Percentiles rank a stretch among this genome's conserved stretches.
Evolutionary conservation across 2,797 vertebrate genomes (phyloP).

Genomic region (Ceryle rudis): DNA sequence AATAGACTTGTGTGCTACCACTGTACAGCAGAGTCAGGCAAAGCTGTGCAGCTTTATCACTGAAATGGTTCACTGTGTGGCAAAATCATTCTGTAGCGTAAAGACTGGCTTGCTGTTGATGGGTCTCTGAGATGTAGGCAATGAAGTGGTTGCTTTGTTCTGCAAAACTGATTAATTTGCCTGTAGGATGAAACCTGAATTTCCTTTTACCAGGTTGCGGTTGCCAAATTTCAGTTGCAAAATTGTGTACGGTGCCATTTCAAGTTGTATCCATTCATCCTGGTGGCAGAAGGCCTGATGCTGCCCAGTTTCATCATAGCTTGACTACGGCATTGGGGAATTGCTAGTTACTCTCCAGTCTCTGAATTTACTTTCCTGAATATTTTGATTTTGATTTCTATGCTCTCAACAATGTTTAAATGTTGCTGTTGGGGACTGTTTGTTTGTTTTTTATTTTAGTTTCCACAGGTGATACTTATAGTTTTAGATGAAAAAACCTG

Average conservation of each 20-base stretch:
- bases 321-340: background rate
- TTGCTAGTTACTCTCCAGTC: background rate
- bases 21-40: background rate
- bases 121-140: background rate
- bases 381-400: background rate
- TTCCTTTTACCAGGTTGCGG: background rate
- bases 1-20: background rate
- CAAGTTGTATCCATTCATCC: background rate
- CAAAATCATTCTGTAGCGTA: background rate
- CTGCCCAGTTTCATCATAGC: background rate
- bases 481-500: background rate
- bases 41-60: background rate
- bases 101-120: background rate
- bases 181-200: background rate
- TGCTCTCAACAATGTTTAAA: background rate
- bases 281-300: background rate
- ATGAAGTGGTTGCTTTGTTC: background rate
- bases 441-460: background rate
- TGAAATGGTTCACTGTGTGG: background rate
- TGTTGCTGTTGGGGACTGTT: background rate
- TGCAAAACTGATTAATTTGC: background rate
- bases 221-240: background rate
- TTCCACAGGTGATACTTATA: background rate
- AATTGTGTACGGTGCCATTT: accelerated
- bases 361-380: background rate